These are phyloP conservation scores for Psilopogon haemacephalus DNA, from an alignment of 2,113 vertebrate species.

Conservation along the genomic window DNA sequence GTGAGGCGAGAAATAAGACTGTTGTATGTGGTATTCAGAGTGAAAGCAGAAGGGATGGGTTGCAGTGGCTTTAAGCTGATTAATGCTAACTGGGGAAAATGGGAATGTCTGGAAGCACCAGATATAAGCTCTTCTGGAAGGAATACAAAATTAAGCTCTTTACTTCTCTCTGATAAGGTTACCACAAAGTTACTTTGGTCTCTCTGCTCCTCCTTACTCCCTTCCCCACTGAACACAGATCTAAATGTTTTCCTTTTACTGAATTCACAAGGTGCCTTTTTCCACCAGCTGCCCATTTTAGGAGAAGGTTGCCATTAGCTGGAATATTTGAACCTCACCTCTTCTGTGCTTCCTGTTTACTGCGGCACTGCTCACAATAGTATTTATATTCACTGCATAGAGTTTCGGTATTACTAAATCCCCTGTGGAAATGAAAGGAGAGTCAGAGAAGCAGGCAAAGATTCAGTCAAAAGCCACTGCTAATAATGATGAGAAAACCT, in stretches of 20 bases:
- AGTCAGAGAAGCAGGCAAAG: neutral
- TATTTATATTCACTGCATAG: slow-evolving; percentile 93
- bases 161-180: neutral
- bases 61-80: slow-evolving; percentile 15
- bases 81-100: neutral
- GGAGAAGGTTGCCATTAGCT: neutral
- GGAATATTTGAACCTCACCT: slow-evolving; percentile 71
- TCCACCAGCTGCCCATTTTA: neutral
- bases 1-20: neutral
- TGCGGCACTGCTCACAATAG: slow-evolving; percentile 93
- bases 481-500: neutral
- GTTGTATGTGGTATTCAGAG: neutral
- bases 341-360: slow-evolving; percentile 95
- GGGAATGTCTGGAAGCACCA: neutral
- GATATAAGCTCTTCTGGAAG: neutral
- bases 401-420: slow-evolving; percentile 94
- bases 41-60: neutral
- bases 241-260: neutral
- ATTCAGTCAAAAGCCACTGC: neutral
- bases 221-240: neutral
- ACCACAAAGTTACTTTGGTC: neutral
- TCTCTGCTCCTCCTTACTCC: neutral
- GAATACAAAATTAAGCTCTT: neutral
- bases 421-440: slow-evolving; percentile 72
- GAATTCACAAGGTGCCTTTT: neutral